Conservation (phyloP, 2,113 vertebrate genomes). For the Pluvialis apricaria region DNA sequence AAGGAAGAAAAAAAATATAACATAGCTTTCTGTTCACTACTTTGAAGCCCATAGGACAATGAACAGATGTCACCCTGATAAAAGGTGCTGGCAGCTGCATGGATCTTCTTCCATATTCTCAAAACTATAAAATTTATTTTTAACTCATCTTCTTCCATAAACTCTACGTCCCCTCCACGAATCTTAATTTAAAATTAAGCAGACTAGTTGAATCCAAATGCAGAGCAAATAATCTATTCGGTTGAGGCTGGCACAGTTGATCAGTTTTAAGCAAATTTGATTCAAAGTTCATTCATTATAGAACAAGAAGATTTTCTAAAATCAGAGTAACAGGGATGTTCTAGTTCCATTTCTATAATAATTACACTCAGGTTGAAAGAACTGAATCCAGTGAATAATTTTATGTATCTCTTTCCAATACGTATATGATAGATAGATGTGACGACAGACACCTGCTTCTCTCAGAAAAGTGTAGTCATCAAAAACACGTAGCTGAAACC, state of each 20-base stretch:
- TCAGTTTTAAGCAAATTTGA: neutral
- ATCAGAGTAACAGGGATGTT: neutral
- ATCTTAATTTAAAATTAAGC: neutral
- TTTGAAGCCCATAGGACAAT: neutral
- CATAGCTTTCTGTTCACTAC: neutral
- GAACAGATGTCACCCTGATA: neutral
- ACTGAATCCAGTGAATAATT: neutral
- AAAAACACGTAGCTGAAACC: neutral
- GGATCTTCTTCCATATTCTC: neutral
- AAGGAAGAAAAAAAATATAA: constrained; percentile 20
- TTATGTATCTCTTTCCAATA: neutral
- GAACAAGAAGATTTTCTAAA: neutral
- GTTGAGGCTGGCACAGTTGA: neutral
- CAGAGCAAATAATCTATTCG: neutral
- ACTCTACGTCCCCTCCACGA: neutral
- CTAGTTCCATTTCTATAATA: neutral
- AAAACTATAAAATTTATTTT: neutral
- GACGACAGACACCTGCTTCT: neutral
- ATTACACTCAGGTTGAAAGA: neutral
- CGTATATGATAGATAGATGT: neutral
- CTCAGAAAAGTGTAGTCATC: neutral
- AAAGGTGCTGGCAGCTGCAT: neutral
- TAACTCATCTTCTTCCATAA: neutral
- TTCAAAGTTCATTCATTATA: neutral
- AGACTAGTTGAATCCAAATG: neutral